These are phyloP conservation scores for Amiota communis DNA, from an alignment of 2,888 invertebrate species.

Conservation along the genomic window DNA sequence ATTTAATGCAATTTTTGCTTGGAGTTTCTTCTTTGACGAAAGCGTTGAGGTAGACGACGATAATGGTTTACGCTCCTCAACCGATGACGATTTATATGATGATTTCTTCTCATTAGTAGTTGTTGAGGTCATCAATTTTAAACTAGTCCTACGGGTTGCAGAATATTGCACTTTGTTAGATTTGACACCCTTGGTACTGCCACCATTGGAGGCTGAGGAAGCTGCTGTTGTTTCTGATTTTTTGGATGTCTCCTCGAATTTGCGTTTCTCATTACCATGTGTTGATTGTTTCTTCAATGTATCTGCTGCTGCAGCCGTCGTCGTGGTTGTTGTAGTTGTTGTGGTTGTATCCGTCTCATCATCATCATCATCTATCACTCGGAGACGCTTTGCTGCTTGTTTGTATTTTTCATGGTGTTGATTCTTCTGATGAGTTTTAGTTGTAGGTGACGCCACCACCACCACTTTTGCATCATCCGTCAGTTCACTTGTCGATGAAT, in stretches of 20 bases:
- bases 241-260: not conserved
- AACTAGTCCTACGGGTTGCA: slow-evolving; percentile 33
- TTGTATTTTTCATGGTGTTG: not conserved
- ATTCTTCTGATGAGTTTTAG: not conserved
- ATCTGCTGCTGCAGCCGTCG: not conserved
- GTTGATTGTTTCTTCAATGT: not conserved
- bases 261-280: too few species aligned
- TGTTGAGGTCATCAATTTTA: slow-evolving; percentile 18
- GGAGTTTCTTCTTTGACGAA: slow-evolving; percentile 2
- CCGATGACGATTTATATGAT: not conserved
- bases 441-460: not conserved
- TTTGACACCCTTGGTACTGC: slow-evolving; percentile 25
- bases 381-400: not conserved
- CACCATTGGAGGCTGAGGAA: not conserved
- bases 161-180: slow-evolving; percentile 42
- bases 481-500: slow-evolving; percentile 35
- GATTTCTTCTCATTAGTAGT: not conserved
- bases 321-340: not conserved
- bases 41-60: slow-evolving; percentile 33
- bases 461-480: not conserved
- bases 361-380: slow-evolving; percentile 15
- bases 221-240: not conserved
- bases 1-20: slow-evolving; percentile 57
- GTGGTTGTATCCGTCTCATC: slow-evolving; percentile 21
- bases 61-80: slow-evolving; percentile 13